Conservation (phyloP, 2,797 vertebrate genomes). For the Melopsittacus undulatus region DNA sequence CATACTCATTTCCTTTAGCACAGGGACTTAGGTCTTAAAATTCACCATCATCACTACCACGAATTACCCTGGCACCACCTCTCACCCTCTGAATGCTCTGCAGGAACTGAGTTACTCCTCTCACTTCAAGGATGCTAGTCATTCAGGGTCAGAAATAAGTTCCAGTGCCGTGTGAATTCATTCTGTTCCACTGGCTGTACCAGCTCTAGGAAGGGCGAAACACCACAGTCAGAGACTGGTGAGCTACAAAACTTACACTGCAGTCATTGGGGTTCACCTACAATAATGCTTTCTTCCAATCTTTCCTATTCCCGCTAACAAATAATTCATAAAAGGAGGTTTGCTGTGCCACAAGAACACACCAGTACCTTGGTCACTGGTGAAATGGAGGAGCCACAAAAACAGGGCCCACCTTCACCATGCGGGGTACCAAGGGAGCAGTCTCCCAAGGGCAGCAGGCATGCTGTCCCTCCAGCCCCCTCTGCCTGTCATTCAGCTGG, state of each 20-base stretch:
- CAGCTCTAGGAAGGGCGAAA: background rate
- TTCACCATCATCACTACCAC: background rate
- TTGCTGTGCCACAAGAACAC: background rate
- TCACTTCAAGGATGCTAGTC: background rate
- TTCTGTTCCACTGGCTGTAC: background rate
- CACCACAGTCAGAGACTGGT: background rate
- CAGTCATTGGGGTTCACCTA: background rate
- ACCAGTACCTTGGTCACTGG: background rate
- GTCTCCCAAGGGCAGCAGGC: background rate
- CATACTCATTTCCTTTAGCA: background rate
- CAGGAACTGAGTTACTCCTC: background rate
- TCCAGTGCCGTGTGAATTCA: background rate
- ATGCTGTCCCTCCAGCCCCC: background rate
- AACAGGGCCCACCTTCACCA: background rate
- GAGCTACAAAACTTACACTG: background rate
- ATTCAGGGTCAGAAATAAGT: background rate
- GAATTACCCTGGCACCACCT: background rate
- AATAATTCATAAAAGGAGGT: background rate
- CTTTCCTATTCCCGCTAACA: background rate
- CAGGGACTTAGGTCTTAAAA: background rate
- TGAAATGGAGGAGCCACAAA: background rate
- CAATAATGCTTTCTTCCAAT: background rate
- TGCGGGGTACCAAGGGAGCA: background rate
- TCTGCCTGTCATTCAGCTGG: constrained; percentile 31
- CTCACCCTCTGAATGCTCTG: background rate